Conservation (phyloP, 2,797 vertebrate genomes). For the Sebastes vulpes region DNA sequence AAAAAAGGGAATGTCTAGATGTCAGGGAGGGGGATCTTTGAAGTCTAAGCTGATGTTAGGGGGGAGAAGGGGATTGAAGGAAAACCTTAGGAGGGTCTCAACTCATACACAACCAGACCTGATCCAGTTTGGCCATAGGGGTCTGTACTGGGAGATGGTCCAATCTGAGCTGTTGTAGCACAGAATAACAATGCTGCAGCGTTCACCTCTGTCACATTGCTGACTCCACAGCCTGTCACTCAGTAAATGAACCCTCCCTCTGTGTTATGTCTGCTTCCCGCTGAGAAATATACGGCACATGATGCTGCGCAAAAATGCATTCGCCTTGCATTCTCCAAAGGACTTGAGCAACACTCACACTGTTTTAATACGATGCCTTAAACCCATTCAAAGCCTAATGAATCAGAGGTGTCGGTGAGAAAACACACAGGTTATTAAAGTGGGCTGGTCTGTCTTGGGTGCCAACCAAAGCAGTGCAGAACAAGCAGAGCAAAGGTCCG, state of each 20-base stretch:
- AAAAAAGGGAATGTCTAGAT: conserved; percentile 49
- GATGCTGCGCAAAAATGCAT: background rate
- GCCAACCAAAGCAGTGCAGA: conserved; percentile 57
- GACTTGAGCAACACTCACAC: background rate
- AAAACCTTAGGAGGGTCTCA: conserved; percentile 23
- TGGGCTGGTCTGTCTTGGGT: conserved; percentile 18
- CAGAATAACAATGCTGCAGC: conserved; percentile 10
- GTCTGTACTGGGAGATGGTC: background rate
- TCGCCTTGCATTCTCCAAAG: background rate
- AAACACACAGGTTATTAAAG: conserved; percentile 46
- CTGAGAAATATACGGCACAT: background rate
- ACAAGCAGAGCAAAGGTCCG: conserved; percentile 40
- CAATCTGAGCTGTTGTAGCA: background rate
- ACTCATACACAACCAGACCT: conserved; percentile 8
- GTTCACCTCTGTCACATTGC: conserved; percentile 32
- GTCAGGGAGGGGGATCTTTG: conserved; percentile 45
- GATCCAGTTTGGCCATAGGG: conserved; percentile 2
- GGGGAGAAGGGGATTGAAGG: conserved; percentile 14
- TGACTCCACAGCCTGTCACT: conserved; percentile 45
- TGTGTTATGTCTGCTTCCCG: background rate
- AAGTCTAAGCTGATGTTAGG: conserved; percentile 52
- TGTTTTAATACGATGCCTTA: background rate
- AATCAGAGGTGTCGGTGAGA: conserved; percentile 51
- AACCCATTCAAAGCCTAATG: conserved; percentile 28
- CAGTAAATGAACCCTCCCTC: background rate